Evolutionary conservation across 2,113 vertebrate genomes (phyloP).

Genomic region (Seriola aureovittata): DNA sequence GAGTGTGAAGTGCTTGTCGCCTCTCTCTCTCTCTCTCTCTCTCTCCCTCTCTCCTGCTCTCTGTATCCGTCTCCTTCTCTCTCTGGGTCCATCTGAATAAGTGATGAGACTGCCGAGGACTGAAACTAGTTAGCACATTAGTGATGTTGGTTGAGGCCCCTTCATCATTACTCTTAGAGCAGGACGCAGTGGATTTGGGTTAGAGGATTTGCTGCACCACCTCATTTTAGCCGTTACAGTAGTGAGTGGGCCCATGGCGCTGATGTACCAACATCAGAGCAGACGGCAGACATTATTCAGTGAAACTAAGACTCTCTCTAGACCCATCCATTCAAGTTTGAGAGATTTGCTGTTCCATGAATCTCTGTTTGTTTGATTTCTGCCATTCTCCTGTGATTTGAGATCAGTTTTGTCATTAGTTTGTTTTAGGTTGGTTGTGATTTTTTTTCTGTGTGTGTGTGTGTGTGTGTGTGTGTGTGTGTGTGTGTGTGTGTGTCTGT

Average conservation of each 20-base stretch:
- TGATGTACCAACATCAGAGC: constrained; percentile 40
- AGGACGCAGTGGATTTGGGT: constrained; percentile 55
- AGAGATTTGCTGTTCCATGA: constrained; percentile 55
- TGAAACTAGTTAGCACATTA: constrained; percentile 97
- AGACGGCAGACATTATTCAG: constrained; percentile 32
- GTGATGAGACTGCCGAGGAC: constrained; percentile 94
- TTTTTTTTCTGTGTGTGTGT: constrained; percentile 14
- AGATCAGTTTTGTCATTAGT: constrained; percentile 58
- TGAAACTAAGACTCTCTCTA: constrained; percentile 30
- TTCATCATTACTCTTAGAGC: constrained; percentile 71
- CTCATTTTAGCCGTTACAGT: constrained; percentile 44
- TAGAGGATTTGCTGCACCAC: constrained; percentile 49
- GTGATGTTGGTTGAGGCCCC: constrained; percentile 90
- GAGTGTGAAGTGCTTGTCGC: constrained; percentile 91
- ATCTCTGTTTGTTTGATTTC: constrained; percentile 66
- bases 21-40: constrained; percentile 60
- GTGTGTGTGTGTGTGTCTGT: constrained; percentile 11
- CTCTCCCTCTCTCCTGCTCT: constrained; percentile 45
- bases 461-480: constrained; percentile 5
- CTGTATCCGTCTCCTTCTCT: constrained; percentile 52
- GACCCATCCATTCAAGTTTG: constrained; percentile 44
- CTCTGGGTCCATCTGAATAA: constrained; percentile 89
- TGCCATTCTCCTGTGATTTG: constrained; percentile 55
- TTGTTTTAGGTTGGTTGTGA: constrained; percentile 38
- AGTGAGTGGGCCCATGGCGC: constrained; percentile 34